Evolutionary conservation across 2,113 vertebrate species (phyloP).

Genomic region (Cephalopterus ornatus): DNA sequence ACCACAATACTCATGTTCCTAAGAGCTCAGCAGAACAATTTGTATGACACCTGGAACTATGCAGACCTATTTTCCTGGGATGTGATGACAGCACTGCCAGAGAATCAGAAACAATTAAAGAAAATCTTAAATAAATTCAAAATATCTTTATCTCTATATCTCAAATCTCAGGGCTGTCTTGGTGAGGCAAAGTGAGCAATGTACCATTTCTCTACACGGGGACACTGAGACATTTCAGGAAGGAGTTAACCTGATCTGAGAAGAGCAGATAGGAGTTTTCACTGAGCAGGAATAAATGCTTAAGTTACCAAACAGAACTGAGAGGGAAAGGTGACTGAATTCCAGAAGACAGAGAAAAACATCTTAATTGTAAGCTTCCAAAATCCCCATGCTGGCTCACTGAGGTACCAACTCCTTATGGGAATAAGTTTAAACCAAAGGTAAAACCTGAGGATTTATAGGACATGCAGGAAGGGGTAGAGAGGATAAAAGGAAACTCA

Average conservation of each 20-base stretch:
- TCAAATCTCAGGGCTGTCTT: not conserved
- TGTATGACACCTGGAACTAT: not conserved
- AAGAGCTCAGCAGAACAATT: not conserved
- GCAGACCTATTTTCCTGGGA: not conserved
- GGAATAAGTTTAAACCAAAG: not conserved
- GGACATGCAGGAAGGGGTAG: not conserved
- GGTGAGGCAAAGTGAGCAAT: not conserved
- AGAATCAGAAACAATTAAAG: not conserved
- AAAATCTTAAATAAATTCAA: not conserved
- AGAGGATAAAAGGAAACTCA: not conserved
- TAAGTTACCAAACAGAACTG: not conserved
- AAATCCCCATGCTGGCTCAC: not conserved
- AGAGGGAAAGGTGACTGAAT: not conserved
- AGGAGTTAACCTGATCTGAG: not conserved
- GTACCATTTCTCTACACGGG: not conserved
- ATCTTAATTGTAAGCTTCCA: not conserved
- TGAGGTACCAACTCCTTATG: fast-evolving
- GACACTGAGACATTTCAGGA: not conserved
- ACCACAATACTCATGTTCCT: not conserved
- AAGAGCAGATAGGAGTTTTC: not conserved
- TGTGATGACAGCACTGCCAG: not conserved
- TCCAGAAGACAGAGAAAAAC: not conserved
- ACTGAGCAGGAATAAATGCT: not conserved
- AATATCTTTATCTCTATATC: not conserved
- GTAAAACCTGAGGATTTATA: conserved; percentile 20